Evolutionary conservation across 2,797 vertebrate species (phyloP), one percentile per base, ranked within the genome.

Genomic region (Phaenicophaeus curvirostris): DNA sequence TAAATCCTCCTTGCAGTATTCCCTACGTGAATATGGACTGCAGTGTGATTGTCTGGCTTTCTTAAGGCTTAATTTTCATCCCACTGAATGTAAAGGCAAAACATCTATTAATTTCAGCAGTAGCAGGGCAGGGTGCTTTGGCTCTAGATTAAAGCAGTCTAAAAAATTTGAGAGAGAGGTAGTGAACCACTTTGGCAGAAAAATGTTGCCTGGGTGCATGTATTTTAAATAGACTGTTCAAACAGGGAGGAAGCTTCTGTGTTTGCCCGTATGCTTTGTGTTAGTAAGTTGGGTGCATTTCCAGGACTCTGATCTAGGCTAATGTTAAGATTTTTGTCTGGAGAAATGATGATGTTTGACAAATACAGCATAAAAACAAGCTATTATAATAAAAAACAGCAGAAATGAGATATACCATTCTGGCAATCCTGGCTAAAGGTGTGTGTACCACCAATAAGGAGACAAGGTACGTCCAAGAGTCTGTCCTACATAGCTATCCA

Each of bases 1-100:
- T 27, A 80, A 94, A 94, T 85, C 90, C 94, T 68, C n/a, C 81
- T 83, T 68, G 71, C 84, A 58, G 78, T 44, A 81, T 89, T 92
- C 79, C 62, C 76, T 59, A 13, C 30, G 1, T 93, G 82, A 66
- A 76, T 87, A 35, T 28, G 79, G 92, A 55, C 85, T 78, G 79
- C 46, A 65, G 55, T 30, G 92, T 54, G 92, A 81, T 68, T 94
- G 74, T 53, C 67, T 90, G 87, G 28, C 51, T 93, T 57, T 90
- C 68, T 39, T 67, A 48, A 77, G 66, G 87, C 37, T 91, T 84
- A 35, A 37, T 95, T 92, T 93, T 89, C 58, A 85, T 66, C 76
- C 39, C 35, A 39, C 25, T 50, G 85, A 75, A 92, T 15, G 42
- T 8, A 88, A 73, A 66, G 69, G 79, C 63, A 78, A 81, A 92